Percentiles rank a stretch among this genome's conserved stretches.
Evolutionary conservation across 1,140 invertebrate species (phyloP).

Genomic region (Adoxophyes honmai): DNA sequence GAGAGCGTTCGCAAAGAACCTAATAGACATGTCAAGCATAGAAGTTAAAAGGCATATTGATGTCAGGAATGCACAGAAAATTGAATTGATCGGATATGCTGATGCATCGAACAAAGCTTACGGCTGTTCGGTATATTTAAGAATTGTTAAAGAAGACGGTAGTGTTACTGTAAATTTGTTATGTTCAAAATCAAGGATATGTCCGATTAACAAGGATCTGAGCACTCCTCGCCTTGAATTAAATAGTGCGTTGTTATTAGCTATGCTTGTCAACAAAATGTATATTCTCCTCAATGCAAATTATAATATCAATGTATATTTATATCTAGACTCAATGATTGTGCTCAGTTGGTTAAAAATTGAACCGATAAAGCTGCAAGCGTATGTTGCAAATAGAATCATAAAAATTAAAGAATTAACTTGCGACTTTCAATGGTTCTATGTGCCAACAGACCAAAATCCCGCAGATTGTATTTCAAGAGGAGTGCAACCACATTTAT

Average conservation of each 20-base stretch:
- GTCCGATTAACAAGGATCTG: not conserved
- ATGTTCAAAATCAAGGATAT: not conserved
- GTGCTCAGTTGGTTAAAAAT: not conserved
- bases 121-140: not conserved
- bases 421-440: too few species aligned
- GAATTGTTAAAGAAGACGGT: not conserved
- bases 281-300: not conserved
- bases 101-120: not conserved
- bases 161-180: not conserved
- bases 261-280: not conserved
- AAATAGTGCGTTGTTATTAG: not conserved
- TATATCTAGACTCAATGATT: not conserved
- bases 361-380: not conserved
- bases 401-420: too few species aligned
- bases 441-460: too few species aligned
- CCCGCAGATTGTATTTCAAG: too few species aligned
- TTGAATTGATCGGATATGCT: not conserved
- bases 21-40: not conserved
- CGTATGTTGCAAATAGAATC: too few species aligned
- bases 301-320: not conserved
- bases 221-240: slow-evolving; percentile 1
- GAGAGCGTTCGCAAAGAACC: not conserved
- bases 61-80: not conserved
- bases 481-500: too few species aligned
- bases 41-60: not conserved